Evolutionary conservation across 2,797 vertebrate genomes (phyloP), one percentile per base, ranked within the genome.

Genomic region (Brotula barbata): DNA sequence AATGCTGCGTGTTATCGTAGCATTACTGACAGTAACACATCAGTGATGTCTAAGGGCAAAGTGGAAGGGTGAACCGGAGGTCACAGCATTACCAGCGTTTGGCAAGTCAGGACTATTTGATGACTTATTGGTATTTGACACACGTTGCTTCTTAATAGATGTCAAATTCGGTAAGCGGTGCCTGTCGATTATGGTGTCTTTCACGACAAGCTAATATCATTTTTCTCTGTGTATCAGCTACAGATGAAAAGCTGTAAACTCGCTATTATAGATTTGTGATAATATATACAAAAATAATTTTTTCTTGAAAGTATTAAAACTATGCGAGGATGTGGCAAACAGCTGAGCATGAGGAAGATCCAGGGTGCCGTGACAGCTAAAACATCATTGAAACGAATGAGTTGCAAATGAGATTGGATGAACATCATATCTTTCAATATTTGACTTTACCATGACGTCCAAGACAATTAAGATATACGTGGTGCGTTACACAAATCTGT

Each of bases 101-200:
- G 77, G 76, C 76, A 71, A 64, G 55, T 65, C 58, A 48, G 57
- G 57, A 58, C 66, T 66, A 52, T 66, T 57, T 33, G 43, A 62
- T 43, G 42, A 40, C 37, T 56, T 31, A 48, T 72, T 80, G 76
- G 70, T 64, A 79, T 59, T 43, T 48, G 53, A 67, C 52, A 67
- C 42, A 62, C 17, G 25, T 58, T 69, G 73, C 64, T 36, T 64
- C 57, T 50, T 47, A 28, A 68, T 68, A 51, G 57, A 68, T 47
- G 71, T 31, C 36, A 20, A 51, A 11, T 28, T 67, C 16, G 39
- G 3, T 57, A 42, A 49, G 19, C 20, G 5, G 7, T 10, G 64
- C 61, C 64, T 54, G 41, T 19, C 54, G n/a, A n/a, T n/a, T n/a
- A n/a, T n/a, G n/a, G n/a, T n/a, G n/a, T n/a, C n/a, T n/a, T n/a